Base-by-base conservation (phyloP, 2,888 invertebrate genomes). In the Ormyrus labotus region DNA sequence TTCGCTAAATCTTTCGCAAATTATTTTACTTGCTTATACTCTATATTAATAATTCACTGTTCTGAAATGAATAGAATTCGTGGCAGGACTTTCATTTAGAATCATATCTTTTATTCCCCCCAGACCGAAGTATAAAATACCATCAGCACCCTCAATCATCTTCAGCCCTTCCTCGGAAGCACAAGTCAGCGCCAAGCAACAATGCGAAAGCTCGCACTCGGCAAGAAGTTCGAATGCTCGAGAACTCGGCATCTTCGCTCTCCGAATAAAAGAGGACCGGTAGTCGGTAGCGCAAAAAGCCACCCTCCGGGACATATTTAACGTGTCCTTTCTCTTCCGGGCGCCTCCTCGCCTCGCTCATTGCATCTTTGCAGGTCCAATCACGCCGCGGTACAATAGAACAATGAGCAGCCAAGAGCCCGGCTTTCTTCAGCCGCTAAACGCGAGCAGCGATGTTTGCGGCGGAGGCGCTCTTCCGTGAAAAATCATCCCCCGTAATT, bases 401-500 rank as follows among this genome's bases (percentile, higher is more conserved):
- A 89, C 89, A 89, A 89, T 87, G 85, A 83, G 83, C 34, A 34
- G 34, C 34, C 34, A 34, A 34, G 34, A 34, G 34, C 34, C 4
- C 34, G 76, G 79, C 83, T 81, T 84, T 82, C 84, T 80, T 83
- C 84, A 84, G 84, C 84, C 61, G 11, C 84, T 84, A 84, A 87
- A 82, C 83, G 76, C 63, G 64, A 72, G 57, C 83, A 83, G 72
- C 58, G 83, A 83, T 89, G 89, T 88, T 89, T 87, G 87, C 87
- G 68, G 87, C 89, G 87, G 87, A 88, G 86, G 85, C 87, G 84
- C 85, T 86, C 82, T 77, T 74, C 83, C 85, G 83, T 86, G 86
- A 89, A 89, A 87, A 88, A 89, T 87, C 88, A 87, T 85, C 85
- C 85, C 86, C 83, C 83, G 84, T 86, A 86, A 87, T 87, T 86